Percentiles rank a stretch among this genome's conserved stretches.
These are phyloP conservation scores for Drosophila fuyamai DNA, from an alignment of 1,140 invertebrate genomes.

Conservation along the genomic window DNA sequence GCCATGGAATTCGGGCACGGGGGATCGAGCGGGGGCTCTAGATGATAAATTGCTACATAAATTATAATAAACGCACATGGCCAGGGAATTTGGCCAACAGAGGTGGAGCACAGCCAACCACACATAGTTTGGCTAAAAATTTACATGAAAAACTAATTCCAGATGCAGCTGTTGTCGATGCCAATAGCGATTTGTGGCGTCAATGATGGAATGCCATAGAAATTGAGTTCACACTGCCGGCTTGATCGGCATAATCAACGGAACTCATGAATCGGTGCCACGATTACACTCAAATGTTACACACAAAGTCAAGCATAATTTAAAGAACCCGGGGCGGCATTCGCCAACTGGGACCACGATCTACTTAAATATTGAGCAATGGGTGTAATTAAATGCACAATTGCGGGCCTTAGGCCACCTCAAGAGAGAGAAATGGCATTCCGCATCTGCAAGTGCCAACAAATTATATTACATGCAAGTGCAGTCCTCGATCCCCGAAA, in stretches of 20 bases:
- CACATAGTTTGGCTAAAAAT: constrained; percentile 68
- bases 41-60: constrained; percentile 81
- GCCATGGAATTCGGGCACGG: constrained; percentile 31
- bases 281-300: constrained; percentile 65
- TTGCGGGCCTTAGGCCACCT: not conserved
- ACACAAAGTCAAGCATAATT: constrained; percentile 56
- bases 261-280: constrained; percentile 68
- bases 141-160: constrained; percentile 82
- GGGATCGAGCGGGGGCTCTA: constrained; percentile 2
- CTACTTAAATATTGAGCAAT: constrained; percentile 9
- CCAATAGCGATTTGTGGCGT: constrained; percentile 33
- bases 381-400: constrained; percentile 65
- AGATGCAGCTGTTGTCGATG: constrained; percentile 30
- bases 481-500: not conserved
- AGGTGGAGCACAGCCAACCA: constrained; percentile 15
- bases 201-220: constrained; percentile 49
- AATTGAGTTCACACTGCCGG: constrained; percentile 74
- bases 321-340: constrained; percentile 47
- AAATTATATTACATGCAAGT: constrained; percentile 57
- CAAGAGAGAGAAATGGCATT: constrained; percentile 28
- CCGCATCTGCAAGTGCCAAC: constrained; percentile 54
- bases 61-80: constrained; percentile 76
- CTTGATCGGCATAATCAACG: constrained; percentile 75
- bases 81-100: constrained; percentile 24
- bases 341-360: not conserved